A percentile compares a stretch with the other conserved stretches of the same genome.
Conservation (phyloP, 2,888 invertebrate species). For the Lochmaea capreae region DNA sequence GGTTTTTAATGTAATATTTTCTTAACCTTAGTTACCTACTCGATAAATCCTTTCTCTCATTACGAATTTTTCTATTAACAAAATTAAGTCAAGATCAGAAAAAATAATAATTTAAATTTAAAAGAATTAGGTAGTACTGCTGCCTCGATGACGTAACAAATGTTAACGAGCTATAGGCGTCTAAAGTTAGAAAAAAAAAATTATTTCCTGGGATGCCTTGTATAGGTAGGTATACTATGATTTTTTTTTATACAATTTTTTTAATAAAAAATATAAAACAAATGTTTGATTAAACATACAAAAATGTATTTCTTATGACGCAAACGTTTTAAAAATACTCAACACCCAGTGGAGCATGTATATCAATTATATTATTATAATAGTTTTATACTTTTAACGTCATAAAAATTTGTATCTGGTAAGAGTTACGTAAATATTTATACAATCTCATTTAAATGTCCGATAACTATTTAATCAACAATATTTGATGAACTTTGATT, state of each 20-base stretch:
- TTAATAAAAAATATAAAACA: not conserved
- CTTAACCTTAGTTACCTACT: not conserved
- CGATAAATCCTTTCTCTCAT: conserved; percentile 3
- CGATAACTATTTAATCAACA: too few species aligned
- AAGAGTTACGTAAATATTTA: not conserved
- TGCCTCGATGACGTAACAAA: too few species aligned
- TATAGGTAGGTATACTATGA: too few species aligned
- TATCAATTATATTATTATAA: not conserved
- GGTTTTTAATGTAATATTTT: not conserved
- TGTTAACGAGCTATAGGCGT: too few species aligned
- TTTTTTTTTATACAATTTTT: too few species aligned
- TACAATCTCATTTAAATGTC: too few species aligned
- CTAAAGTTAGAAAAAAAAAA: too few species aligned
- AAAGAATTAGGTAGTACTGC: too few species aligned
- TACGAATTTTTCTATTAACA: not conserved
- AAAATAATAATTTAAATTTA: not conserved
- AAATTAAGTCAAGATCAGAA: not conserved
- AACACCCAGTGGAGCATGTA: not conserved
- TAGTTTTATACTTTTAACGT: not conserved
- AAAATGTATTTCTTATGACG: not conserved
- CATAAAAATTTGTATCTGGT: not conserved
- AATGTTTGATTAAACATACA: not conserved
- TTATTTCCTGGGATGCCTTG: too few species aligned
- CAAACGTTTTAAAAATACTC: not conserved
- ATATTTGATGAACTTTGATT: too few species aligned